These are phyloP conservation scores for Oryzias dopingdopingensis DNA, from an alignment of 2,797 vertebrate genomes.

Conservation along the genomic window DNA sequence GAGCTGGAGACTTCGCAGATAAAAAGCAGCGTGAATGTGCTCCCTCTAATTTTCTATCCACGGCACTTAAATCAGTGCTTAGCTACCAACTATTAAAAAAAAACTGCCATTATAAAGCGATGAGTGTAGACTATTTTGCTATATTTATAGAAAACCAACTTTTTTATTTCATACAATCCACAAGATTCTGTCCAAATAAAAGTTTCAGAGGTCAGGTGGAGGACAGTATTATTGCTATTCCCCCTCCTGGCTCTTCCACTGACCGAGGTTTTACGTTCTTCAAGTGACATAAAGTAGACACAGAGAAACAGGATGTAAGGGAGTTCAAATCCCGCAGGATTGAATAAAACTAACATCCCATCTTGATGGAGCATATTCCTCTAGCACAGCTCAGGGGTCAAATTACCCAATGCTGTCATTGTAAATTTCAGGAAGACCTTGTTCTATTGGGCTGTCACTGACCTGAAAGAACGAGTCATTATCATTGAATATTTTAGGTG, in stretches of 20 bases:
- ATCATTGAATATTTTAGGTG: constrained; percentile 7
- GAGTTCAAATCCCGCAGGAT: constrained; percentile 53
- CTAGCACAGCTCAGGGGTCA: constrained; percentile 30
- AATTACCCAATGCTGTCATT: constrained; percentile 30
- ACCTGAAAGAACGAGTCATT: background rate
- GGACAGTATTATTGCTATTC: constrained; percentile 13
- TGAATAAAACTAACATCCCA: constrained; percentile 32
- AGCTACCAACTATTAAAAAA: too few relatives aligned
- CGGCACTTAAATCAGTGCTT: background rate
- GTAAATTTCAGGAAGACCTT: constrained; percentile 15
- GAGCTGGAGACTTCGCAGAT: constrained; percentile 16
- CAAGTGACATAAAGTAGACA: constrained; percentile 33
- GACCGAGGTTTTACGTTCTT: constrained; percentile 32
- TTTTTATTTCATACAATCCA: constrained; percentile 2
- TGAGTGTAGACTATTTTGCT: too few relatives aligned
- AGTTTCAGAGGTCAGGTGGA: constrained; percentile 12
- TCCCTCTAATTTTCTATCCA: constrained; percentile 12
- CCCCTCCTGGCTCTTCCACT: constrained; percentile 13
- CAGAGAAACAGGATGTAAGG: constrained; percentile 65
- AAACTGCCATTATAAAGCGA: too few relatives aligned
- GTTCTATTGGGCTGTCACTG: constrained; percentile 16
- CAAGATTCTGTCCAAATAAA: constrained; percentile 44
- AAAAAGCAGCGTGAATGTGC: constrained; percentile 8
- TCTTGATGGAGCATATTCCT: constrained; percentile 38
- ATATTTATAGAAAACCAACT: too few relatives aligned